phyloP scores from a whole-genome alignment of 2,113 vertebrate genomes.

The Anthoscopus minutus region DNA sequence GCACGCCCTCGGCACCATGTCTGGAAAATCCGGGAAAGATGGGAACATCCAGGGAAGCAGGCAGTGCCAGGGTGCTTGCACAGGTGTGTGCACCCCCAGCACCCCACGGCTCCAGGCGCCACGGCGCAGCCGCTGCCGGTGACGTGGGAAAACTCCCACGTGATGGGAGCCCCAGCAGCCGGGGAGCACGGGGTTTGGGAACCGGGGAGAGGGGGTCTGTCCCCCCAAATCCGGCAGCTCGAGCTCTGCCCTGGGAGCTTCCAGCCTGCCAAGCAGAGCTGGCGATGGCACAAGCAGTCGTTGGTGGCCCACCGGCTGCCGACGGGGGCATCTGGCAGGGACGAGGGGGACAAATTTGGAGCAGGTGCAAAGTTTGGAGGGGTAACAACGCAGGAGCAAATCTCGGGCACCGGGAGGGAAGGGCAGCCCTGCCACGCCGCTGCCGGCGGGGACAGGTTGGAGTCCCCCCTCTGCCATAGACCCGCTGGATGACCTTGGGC shows the following conservation, averaged over 20 bases:
- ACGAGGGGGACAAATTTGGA: not conserved
- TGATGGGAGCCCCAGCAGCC: not conserved
- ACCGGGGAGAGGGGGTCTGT: not conserved
- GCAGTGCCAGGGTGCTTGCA: not conserved
- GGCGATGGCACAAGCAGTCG: rapidly evolving
- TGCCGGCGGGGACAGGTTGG: not conserved
- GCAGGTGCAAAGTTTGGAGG: not conserved
- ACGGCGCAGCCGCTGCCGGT: not conserved
- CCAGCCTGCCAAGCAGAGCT: not conserved
- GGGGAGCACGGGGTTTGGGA: not conserved
- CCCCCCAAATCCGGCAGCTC: not conserved
- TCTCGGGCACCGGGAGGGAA: not conserved
- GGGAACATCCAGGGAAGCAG: not conserved
- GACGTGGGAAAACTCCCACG: not conserved
- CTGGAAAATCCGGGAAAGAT: not conserved
- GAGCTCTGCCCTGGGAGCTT: not conserved
- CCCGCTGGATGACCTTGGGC: slow-evolving; percentile 35
- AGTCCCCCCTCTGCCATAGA: not conserved
- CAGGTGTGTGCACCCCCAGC: not conserved
- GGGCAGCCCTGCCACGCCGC: not conserved
- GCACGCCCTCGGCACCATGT: rapidly evolving
- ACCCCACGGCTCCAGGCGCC: not conserved
- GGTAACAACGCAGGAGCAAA: not conserved
- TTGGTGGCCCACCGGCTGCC: not conserved
- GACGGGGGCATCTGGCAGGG: not conserved